Conservation (phyloP, 1,140 invertebrate genomes). For the Brachionus plicatilis region DNA sequence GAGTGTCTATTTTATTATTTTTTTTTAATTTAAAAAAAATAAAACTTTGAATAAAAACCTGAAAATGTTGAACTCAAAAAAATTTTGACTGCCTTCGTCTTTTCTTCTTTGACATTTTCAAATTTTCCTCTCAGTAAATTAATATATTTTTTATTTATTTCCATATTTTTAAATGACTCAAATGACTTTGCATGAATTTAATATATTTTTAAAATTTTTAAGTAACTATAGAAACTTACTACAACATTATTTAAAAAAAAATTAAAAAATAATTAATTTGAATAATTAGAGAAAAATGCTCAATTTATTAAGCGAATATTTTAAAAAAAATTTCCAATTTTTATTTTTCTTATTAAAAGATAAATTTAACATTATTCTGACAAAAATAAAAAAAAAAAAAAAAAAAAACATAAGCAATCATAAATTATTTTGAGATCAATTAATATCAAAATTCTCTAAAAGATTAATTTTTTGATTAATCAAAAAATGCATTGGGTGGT, state of each 20-base stretch:
- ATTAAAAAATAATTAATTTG: too few species aligned
- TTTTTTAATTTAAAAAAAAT: background rate
- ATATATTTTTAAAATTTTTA: too few species aligned
- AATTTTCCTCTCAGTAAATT: background rate
- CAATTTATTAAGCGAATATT: too few species aligned
- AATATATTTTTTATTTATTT: background rate
- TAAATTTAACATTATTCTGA: background rate
- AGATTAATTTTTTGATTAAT: background rate
- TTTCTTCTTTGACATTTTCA: background rate
- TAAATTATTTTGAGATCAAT: background rate
- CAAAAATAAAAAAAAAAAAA: background rate
- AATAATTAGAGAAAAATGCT: too few species aligned
- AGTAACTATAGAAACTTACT: too few species aligned
- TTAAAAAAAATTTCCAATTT: background rate
- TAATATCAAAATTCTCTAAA: background rate
- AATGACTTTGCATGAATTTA: too few species aligned
- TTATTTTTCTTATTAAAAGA: background rate
- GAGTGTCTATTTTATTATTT: background rate
- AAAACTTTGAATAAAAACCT: background rate
- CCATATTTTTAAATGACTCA: background rate
- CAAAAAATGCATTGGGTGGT: slow-evolving; percentile 17
- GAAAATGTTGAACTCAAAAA: slow-evolving; percentile 35
- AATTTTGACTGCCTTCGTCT: background rate
- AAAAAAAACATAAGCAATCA: background rate
- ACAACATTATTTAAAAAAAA: too few species aligned